Evolutionary conservation across 2,888 invertebrate species (phyloP).

Genomic region (Leptinotarsa rubiginosa): DNA sequence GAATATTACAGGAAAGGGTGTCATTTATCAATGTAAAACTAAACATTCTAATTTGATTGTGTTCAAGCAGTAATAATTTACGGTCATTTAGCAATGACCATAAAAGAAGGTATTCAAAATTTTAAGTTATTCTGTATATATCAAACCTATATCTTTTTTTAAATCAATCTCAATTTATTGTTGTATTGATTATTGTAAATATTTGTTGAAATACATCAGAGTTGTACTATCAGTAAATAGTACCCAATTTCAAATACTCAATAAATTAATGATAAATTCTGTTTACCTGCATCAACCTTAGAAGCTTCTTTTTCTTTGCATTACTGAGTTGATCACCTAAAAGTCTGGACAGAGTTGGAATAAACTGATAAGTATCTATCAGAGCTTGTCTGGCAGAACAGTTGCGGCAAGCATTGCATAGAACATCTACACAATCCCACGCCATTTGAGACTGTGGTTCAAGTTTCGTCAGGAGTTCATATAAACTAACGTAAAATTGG

Average conservation of each 20-base stretch:
- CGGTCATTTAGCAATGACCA: too few relatives aligned
- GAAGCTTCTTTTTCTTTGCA: conserved; percentile 74
- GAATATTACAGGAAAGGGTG: too few relatives aligned
- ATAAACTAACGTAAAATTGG: conserved; percentile 76
- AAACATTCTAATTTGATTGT: too few relatives aligned
- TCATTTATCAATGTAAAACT: too few relatives aligned
- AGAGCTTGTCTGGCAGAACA: conserved; percentile 73
- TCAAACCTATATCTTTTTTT: too few relatives aligned
- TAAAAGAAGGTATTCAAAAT: too few relatives aligned
- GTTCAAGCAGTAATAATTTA: too few relatives aligned
- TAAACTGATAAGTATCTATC: conserved; percentile 78
- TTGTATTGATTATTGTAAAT: too few relatives aligned
- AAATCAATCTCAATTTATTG: too few relatives aligned
- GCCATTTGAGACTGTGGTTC: conserved; percentile 71
- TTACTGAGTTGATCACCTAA: conserved; percentile 72
- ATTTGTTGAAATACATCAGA: too few relatives aligned
- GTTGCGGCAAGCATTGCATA: conserved; percentile 74
- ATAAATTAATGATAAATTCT: neutral
- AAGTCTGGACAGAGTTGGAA: conserved; percentile 74
- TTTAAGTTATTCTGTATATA: too few relatives aligned
- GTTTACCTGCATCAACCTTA: conserved; percentile 74
- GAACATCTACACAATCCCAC: conserved; percentile 77
- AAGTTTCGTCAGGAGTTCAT: conserved; percentile 73
- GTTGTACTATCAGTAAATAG: too few relatives aligned
- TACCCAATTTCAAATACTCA: neutral